phyloP scores from a whole-genome alignment of 2,113 vertebrate species.

The Paratilapia polleni region DNA sequence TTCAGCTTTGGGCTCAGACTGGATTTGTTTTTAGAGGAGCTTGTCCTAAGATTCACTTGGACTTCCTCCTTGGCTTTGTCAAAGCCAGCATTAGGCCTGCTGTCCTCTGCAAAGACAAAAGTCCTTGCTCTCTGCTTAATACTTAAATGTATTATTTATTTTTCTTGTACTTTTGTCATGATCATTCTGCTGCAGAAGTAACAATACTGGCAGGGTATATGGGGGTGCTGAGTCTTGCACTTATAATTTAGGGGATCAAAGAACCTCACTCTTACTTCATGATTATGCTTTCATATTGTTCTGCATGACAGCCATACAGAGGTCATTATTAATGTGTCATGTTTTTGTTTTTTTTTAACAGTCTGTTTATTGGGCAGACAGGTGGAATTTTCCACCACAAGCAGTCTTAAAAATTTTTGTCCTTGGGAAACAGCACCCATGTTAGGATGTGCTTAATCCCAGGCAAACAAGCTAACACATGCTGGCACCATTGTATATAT shows the following conservation, averaged over 20 bases:
- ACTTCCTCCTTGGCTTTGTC: slow-evolving; percentile 19
- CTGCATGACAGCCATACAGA: not conserved
- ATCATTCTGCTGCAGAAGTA: slow-evolving; percentile 5
- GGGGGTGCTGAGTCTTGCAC: not conserved
- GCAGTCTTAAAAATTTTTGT: not conserved
- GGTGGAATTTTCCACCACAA: slow-evolving; percentile 9
- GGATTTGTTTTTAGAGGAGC: not conserved
- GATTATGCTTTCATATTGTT: not conserved
- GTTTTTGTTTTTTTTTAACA: too few species aligned
- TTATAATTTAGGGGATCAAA: not conserved
- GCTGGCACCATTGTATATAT: slow-evolving; percentile 28
- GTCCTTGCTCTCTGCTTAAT: not conserved
- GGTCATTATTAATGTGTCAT: not conserved
- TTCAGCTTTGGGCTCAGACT: not conserved
- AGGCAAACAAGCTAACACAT: slow-evolving; percentile 68
- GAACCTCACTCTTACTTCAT: not conserved
- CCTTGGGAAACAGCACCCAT: slow-evolving; percentile 2
- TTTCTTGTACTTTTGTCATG: not conserved
- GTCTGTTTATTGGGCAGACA: not conserved
- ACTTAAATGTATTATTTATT: not conserved
- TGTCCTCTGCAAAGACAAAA: not conserved
- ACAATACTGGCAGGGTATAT: not conserved
- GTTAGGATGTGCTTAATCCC: slow-evolving; percentile 40
- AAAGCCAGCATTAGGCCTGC: slow-evolving; percentile 24
- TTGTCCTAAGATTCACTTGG: slow-evolving; percentile 7